Evolutionary conservation across 2,797 vertebrate species (phyloP), one percentile per base, ranked within the genome.

Genomic region (Myoxocephalus aenaeus): DNA sequence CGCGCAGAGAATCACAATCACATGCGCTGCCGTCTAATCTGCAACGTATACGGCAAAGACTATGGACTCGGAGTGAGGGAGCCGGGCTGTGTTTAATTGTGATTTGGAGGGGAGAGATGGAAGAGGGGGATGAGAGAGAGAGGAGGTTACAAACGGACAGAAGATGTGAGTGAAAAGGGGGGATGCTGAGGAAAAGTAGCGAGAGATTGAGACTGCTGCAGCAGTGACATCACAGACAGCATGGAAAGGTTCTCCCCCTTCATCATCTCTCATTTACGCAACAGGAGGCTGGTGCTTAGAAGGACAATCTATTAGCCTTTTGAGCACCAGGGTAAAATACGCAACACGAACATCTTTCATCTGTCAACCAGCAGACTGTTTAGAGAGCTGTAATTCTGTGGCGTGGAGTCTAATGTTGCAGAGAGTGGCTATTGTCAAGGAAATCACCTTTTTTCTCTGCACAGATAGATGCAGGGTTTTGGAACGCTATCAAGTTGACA

Each of bases 211-310:
- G 20, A 70, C 54, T 83, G 78, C 86, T 79, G 87, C 87, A 65
- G 74, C 74, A 81, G 77, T 80, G 87, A 90, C 42, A 64, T 89
- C 91, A 91, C 64, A 63, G 69, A 53, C 51, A 48, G 83, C 84
- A 79, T 65, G 67, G 69, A 81, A 79, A 91, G 90, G 81, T 86
- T 86, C 70, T 54, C 82, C 77, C 71, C n/a, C 25, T 80, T 56
- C 7, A 73, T 79, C 77, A 73, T 81, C 69, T 54, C 61, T 76
- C 63, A 76, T 84, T 82, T 65, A 84, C 81, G 79, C 78, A 74
- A 65, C 79, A 80, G 84, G 82, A 85, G 80, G 80, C 73, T 64
- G 44, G 27, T 0, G 18, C 48, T 64, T 74, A 85, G 87, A 79
- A 85, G 36, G 42, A 81, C 13, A 42, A 72, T 82, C 66, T 73